Percentiles rank a stretch among this genome's conserved stretches.
phyloP scores from a whole-genome alignment of 2,113 vertebrate species.

The Oxyura jamaicensis region DNA sequence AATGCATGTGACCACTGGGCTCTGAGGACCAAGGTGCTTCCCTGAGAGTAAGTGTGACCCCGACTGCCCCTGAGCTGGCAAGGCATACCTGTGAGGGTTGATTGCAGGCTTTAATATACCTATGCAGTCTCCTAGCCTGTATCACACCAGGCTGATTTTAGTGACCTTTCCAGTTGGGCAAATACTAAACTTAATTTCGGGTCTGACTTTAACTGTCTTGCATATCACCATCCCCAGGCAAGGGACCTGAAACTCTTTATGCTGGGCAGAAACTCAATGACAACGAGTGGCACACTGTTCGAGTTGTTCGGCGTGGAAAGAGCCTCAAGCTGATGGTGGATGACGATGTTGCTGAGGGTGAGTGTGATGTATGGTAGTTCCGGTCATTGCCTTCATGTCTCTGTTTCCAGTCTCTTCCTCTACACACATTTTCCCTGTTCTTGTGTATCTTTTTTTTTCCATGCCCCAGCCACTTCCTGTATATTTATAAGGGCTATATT shows the following conservation, averaged over 20 bases:
- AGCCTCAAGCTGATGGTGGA: constrained; percentile 93
- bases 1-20: background rate
- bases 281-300: constrained; percentile 96
- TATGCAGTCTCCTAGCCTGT: background rate
- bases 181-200: background rate
- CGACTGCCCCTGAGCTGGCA: background rate
- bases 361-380: background rate
- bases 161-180: background rate
- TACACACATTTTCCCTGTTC: background rate
- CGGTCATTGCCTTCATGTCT: background rate
- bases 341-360: constrained; percentile 95
- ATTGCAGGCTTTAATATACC: background rate
- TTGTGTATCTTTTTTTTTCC: rapidly evolving
- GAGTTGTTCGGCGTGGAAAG: constrained; percentile 92
- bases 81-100: background rate
- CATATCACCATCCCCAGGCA: constrained; percentile 83
- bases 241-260: constrained; percentile 95
- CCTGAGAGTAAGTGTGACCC: background rate
- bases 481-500: background rate
- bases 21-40: background rate
- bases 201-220: constrained; percentile 48
- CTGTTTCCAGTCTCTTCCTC: background rate
- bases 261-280: constrained; percentile 98
- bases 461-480: background rate
- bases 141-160: constrained; percentile 77